Conservation (phyloP, 2,797 vertebrate species). For the Tinamus major region DNA sequence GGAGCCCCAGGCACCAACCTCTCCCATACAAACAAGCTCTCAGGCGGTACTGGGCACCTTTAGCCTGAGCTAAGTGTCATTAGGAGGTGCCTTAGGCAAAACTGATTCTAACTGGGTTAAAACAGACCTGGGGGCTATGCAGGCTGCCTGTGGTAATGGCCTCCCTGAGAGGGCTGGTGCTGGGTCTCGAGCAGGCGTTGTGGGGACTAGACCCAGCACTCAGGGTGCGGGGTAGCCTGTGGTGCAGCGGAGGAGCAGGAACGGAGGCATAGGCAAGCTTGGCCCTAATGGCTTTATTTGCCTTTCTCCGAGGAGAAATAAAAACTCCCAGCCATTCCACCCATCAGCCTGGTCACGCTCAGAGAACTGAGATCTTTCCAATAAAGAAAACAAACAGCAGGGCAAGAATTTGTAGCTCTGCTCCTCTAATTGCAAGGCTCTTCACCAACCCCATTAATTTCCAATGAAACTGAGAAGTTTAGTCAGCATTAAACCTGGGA, state of each 20-base stretch:
- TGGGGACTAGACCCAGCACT: conserved; percentile 25
- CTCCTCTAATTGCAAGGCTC: conserved; percentile 60
- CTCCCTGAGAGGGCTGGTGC: not conserved
- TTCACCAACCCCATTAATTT: conserved; percentile 60
- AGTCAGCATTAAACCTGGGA: conserved; percentile 78
- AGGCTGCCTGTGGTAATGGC: accelerated
- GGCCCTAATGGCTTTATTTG: not conserved
- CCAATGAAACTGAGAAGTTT: conserved; percentile 67
- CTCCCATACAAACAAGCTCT: not conserved
- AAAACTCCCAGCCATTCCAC: conserved; percentile 35
- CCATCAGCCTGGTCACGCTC: not conserved
- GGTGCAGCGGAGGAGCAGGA: not conserved
- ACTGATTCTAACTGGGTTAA: not conserved
- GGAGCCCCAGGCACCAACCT: not conserved
- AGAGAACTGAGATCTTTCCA: conserved; percentile 23
- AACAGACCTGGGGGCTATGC: not conserved
- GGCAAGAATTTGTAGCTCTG: conserved; percentile 56
- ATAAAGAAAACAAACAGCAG: conserved; percentile 58
- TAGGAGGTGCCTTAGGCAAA: not conserved
- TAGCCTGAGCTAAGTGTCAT: not conserved
- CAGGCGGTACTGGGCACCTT: not conserved
- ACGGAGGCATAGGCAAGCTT: not conserved
- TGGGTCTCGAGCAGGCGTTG: not conserved
- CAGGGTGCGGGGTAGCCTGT: not conserved
- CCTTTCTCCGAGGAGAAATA: conserved; percentile 47